These are phyloP conservation scores for Oenanthe melanoleuca DNA, from an alignment of 2,113 vertebrate species.

Conservation along the genomic window DNA sequence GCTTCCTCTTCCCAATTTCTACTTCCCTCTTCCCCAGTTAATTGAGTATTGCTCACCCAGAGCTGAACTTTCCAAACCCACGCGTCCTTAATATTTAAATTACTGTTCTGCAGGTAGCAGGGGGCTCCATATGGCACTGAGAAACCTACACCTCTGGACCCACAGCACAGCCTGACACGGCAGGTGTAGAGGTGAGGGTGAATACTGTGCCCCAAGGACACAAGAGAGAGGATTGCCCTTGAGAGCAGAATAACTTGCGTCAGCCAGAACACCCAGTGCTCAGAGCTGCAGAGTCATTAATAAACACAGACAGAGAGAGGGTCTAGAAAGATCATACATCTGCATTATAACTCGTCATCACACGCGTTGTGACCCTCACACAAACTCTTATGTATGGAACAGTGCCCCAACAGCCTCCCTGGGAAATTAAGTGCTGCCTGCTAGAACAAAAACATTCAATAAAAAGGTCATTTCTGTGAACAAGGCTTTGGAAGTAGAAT, in stretches of 20 bases:
- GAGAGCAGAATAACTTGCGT: background rate
- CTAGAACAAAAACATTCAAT: background rate
- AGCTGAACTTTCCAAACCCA: background rate
- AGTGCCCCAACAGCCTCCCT: background rate
- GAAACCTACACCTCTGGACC: background rate
- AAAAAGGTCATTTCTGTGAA: constrained; percentile 46
- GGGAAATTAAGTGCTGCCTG: background rate
- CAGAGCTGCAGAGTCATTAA: background rate
- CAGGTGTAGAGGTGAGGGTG: background rate
- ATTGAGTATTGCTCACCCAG: fast-evolving
- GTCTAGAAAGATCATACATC: background rate
- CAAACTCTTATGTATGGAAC: background rate
- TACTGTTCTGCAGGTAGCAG: background rate
- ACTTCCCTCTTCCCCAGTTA: background rate
- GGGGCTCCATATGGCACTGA: background rate
- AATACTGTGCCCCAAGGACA: background rate
- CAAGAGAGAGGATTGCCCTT: background rate
- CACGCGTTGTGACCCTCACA: background rate
- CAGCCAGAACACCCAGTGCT: background rate
- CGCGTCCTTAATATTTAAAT: background rate
- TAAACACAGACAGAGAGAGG: background rate
- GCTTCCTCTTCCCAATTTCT: background rate
- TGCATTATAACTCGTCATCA: background rate
- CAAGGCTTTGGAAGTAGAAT: constrained; percentile 10
- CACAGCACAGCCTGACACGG: background rate